phyloP scores from a whole-genome alignment of 2,797 vertebrate genomes.

The Hydrophis major region DNA sequence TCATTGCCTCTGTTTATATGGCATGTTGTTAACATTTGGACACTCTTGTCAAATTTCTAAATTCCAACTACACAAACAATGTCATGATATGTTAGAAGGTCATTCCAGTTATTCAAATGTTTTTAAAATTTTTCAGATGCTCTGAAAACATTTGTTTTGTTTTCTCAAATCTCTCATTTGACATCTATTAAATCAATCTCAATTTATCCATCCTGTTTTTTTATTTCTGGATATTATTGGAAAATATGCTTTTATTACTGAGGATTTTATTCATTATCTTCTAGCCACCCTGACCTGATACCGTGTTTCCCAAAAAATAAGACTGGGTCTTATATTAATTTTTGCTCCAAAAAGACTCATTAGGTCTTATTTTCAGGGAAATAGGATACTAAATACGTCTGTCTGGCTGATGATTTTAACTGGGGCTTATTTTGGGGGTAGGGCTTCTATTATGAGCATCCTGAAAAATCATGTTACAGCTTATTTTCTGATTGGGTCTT shows the following conservation, averaged over 20 bases:
- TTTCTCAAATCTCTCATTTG: neutral
- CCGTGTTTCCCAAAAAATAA: neutral
- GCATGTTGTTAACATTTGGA: neutral
- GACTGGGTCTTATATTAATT: neutral
- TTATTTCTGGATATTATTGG: neutral
- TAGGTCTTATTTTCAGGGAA: neutral
- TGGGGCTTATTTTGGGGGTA: too few species aligned
- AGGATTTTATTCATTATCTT: neutral
- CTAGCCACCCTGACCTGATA: neutral
- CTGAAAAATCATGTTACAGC: too few species aligned
- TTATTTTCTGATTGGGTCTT: too few species aligned
- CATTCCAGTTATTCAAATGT: neutral
- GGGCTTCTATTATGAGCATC: too few species aligned
- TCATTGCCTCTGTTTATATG: neutral
- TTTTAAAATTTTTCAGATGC: neutral
- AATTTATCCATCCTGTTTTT: neutral
- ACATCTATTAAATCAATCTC: neutral
- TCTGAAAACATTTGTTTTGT: neutral
- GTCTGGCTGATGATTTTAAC: too few species aligned
- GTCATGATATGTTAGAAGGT: neutral
- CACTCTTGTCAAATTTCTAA: neutral
- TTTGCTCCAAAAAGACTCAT: too few species aligned
- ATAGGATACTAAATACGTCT: too few species aligned
- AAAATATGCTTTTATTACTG: neutral
- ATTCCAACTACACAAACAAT: neutral